These are phyloP conservation scores for Catharus ustulatus DNA, from an alignment of 2,797 vertebrate species.

Conservation along the genomic window DNA sequence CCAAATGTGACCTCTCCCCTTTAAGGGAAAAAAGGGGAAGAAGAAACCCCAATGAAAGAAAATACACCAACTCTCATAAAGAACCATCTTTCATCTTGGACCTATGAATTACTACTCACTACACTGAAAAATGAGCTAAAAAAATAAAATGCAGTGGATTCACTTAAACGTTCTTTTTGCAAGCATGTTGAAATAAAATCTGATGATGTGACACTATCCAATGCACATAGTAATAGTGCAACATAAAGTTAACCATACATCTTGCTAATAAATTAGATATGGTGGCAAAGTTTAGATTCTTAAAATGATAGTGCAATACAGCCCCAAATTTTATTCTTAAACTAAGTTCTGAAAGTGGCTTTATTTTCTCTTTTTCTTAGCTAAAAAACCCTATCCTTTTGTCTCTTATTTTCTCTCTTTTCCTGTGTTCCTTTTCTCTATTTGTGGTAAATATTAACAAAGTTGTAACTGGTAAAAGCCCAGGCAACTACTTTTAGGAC, in stretches of 20 bases:
- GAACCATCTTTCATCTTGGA: background rate
- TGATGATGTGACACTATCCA: background rate
- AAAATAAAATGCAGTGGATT: background rate
- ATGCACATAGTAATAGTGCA: background rate
- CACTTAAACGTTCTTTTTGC: background rate
- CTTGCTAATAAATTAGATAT: background rate
- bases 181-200: background rate
- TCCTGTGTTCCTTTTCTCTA: background rate
- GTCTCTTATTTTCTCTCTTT: background rate
- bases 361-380: background rate
- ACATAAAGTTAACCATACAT: background rate
- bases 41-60: background rate
- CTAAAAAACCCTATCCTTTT: background rate
- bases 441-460: background rate
- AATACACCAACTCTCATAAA: background rate
- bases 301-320: background rate
- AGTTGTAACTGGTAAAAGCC: background rate
- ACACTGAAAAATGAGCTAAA: background rate
- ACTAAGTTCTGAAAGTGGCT: background rate
- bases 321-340: background rate
- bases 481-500: background rate
- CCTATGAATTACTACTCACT: background rate
- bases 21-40: background rate
- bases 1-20: background rate
- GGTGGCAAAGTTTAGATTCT: background rate